These are phyloP conservation scores for Globia sparganii DNA, from an alignment of 2,888 invertebrate species.

Conservation along the genomic window DNA sequence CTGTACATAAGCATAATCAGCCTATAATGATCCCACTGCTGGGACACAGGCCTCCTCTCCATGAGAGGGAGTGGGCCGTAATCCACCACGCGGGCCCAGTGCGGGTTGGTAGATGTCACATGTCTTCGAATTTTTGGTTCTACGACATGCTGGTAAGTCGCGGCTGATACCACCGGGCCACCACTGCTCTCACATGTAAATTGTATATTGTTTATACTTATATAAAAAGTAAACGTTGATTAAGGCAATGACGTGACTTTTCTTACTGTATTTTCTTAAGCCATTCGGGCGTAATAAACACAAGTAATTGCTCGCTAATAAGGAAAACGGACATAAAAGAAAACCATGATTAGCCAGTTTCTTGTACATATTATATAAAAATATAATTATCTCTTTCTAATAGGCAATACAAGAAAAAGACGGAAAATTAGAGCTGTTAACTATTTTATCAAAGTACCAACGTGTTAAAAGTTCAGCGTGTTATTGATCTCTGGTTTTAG, in stretches of 20 bases:
- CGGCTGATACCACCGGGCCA: no score
- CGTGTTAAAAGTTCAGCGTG: conserved; percentile 1
- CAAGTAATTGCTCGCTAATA: conserved; percentile 33
- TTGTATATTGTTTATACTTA: neutral
- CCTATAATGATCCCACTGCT: no score
- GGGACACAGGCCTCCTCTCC: no score
- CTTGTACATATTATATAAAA: no score
- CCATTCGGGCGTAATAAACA: conserved; percentile 12
- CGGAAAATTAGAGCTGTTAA: conserved; percentile 16
- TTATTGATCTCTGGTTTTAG: conserved; percentile 18
- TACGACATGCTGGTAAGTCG: no score
- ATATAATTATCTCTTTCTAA: neutral
- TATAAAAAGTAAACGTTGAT: neutral
- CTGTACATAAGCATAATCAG: no score
- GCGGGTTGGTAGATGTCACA: no score
- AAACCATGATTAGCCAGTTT: conserved; percentile 41
- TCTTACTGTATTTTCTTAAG: conserved; percentile 1
- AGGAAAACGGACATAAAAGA: conserved; percentile 33
- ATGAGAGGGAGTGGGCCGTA: no score
- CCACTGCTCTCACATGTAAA: no score
- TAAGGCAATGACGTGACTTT: conserved; percentile 16
- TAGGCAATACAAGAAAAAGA: neutral
- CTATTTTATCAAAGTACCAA: neutral
- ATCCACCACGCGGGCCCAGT: no score
- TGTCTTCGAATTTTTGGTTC: no score